phyloP scores from a whole-genome alignment of 2,888 invertebrate genomes.

The Drosophila macrospina region DNA sequence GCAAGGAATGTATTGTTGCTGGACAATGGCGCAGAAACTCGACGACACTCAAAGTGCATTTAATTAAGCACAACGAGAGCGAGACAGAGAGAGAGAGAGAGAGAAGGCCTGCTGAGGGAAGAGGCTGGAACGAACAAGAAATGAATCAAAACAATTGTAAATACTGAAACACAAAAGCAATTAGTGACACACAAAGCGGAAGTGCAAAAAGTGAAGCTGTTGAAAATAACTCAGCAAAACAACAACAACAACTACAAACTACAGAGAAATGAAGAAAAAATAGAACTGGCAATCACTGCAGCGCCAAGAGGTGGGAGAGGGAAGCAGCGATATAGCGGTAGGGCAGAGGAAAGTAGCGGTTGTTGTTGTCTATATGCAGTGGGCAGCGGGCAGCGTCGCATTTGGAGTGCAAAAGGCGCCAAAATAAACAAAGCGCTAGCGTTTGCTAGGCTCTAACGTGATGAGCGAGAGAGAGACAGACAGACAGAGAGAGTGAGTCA shows the following conservation, averaged over 20 bases:
- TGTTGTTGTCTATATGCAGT: conserved; percentile 36
- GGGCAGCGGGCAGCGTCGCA: conserved; percentile 20
- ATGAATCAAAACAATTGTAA: conserved; percentile 82
- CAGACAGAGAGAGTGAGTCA: background rate
- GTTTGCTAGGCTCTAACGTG: conserved; percentile 68
- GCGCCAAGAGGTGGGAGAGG: background rate
- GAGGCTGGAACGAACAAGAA: conserved; percentile 55
- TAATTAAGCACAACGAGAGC: conserved; percentile 67
- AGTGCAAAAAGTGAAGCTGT: conserved; percentile 80
- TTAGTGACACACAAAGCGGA: conserved; percentile 82
- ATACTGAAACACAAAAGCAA: conserved; percentile 82
- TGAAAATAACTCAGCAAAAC: conserved; percentile 72
- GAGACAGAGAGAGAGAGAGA: background rate
- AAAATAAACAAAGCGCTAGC: conserved; percentile 75
- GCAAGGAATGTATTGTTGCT: conserved; percentile 30
- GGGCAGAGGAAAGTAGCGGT: background rate
- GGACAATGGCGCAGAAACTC: conserved; percentile 58
- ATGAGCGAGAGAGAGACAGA: conserved; percentile 26
- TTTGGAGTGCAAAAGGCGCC: conserved; percentile 68
- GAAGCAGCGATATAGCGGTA: background rate
- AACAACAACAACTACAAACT: conserved; percentile 23
- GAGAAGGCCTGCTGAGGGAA: background rate
- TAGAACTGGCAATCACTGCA: conserved; percentile 33
- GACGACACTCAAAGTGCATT: conserved; percentile 78
- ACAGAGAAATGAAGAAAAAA: conserved; percentile 19